These are phyloP conservation scores for Microplitis deprimator DNA, from an alignment of 2,888 invertebrate species.

Conservation along the genomic window DNA sequence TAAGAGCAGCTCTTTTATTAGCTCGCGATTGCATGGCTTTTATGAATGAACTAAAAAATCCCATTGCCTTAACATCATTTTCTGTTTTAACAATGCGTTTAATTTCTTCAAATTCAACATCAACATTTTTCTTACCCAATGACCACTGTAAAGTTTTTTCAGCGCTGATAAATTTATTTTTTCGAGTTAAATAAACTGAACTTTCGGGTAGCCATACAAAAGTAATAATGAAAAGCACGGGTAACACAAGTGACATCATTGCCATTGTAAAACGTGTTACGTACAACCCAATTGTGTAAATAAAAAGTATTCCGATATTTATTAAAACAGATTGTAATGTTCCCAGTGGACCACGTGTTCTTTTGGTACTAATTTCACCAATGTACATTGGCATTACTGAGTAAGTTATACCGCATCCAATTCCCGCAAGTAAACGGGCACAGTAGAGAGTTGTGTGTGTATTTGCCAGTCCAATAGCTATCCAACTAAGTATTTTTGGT, in stretches of 20 bases:
- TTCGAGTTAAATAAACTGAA: slow-evolving; percentile 64
- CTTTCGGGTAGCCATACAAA: slow-evolving; percentile 68
- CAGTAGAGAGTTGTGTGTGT: slow-evolving; percentile 56
- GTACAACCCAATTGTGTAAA: slow-evolving; percentile 61
- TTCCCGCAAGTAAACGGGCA: slow-evolving; percentile 63
- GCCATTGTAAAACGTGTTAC: slow-evolving; percentile 59
- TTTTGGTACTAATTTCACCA: slow-evolving; percentile 66
- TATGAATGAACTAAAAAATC: slow-evolving; percentile 48
- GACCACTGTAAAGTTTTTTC: slow-evolving; percentile 65
- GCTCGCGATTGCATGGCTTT: slow-evolving; percentile 51
- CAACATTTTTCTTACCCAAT: slow-evolving; percentile 62
- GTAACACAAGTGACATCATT: slow-evolving; percentile 59
- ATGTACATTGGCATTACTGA: slow-evolving; percentile 68
- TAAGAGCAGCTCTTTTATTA: slow-evolving; percentile 60
- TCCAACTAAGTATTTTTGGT: slow-evolving; percentile 66
- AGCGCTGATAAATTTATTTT: slow-evolving; percentile 60
- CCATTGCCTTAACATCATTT: slow-evolving; percentile 46
- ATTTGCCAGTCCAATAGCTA: slow-evolving; percentile 60
- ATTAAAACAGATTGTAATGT: slow-evolving; percentile 62
- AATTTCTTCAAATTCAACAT: slow-evolving; percentile 65
- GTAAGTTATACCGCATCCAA: slow-evolving; percentile 67
- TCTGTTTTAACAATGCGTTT: slow-evolving; percentile 63
- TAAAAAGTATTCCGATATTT: slow-evolving; percentile 63
- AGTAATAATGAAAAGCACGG: slow-evolving; percentile 58
- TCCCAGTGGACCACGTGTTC: slow-evolving; percentile 64